Conservation (phyloP, 2,797 vertebrate genomes). For the Aotus griseimembra region DNA sequence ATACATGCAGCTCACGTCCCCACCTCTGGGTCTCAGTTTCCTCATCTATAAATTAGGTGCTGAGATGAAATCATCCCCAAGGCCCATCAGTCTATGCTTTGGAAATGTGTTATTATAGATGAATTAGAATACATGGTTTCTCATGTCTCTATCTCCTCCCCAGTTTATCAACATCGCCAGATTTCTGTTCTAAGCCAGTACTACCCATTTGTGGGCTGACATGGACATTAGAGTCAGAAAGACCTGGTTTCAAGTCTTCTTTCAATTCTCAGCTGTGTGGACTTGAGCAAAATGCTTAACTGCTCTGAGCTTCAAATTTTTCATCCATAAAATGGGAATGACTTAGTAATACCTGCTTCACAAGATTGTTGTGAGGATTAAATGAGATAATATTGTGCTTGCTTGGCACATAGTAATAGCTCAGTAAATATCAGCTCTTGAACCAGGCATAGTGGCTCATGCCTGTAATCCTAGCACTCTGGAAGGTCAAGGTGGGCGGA, state of each 20-base stretch:
- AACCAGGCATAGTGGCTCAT: not conserved
- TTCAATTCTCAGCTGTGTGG: not conserved
- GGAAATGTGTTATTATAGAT: not conserved
- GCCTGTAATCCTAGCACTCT: not conserved
- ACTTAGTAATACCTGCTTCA: not conserved
- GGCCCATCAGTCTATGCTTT: not conserved
- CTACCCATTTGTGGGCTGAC: not conserved
- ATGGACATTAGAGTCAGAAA: not conserved
- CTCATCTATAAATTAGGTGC: not conserved
- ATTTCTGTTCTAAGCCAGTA: not conserved
- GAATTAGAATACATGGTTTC: accelerated
- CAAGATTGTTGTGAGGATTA: not conserved
- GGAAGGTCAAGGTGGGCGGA: not conserved
- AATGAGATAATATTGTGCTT: not conserved
- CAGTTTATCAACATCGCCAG: not conserved
- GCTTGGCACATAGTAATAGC: not conserved
- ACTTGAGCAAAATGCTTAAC: not conserved
- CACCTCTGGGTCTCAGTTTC: not conserved
- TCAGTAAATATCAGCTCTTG: not conserved
- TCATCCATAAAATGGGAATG: not conserved
- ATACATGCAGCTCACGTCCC: no score
- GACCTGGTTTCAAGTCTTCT: not conserved
- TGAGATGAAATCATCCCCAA: not conserved
- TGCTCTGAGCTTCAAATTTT: not conserved
- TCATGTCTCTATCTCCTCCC: not conserved